Percentiles rank a stretch among this genome's conserved stretches.
These are phyloP conservation scores for Glossophaga mutica DNA, from an alignment of 2,797 vertebrate genomes.

Conservation along the genomic window DNA sequence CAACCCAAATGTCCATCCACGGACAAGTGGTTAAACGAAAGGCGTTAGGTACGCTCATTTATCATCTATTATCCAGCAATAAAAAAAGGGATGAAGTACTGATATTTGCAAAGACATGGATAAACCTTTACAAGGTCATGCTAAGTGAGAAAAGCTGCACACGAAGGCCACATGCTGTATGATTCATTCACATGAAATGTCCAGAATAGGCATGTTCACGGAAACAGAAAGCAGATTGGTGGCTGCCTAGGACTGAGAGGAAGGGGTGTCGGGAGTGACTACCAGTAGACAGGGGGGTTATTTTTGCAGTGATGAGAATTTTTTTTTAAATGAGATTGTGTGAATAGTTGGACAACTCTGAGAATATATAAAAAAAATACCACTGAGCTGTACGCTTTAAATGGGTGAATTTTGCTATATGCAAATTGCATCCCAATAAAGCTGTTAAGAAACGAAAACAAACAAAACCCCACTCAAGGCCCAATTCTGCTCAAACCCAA, in stretches of 20 bases:
- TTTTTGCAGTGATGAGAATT: not conserved
- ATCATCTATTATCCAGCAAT: not conserved
- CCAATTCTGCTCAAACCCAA: not conserved
- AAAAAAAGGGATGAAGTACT: not conserved
- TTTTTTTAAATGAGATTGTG: not conserved
- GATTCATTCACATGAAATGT: not conserved
- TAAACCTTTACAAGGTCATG: not conserved
- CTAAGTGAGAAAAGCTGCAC: not conserved
- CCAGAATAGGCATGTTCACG: not conserved
- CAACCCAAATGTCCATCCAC: not conserved
- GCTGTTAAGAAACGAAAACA: not conserved
- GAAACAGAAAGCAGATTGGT: not conserved
- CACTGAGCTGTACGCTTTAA: not conserved
- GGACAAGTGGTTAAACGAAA: not conserved
- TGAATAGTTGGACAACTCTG: not conserved
- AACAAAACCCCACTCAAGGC: not conserved
- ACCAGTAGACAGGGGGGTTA: not conserved
- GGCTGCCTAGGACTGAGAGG: not conserved
- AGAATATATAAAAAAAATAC: not conserved
- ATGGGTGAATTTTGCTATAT: not conserved
- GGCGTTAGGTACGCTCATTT: not conserved
- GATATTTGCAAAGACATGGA: not conserved
- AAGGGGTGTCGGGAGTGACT: not conserved
- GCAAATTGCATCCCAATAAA: slow-evolving; percentile 19
- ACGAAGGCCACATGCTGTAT: not conserved